Evolutionary conservation across 2,888 invertebrate species (phyloP), one percentile per base, ranked within the genome.

Genomic region (Troides helena): DNA sequence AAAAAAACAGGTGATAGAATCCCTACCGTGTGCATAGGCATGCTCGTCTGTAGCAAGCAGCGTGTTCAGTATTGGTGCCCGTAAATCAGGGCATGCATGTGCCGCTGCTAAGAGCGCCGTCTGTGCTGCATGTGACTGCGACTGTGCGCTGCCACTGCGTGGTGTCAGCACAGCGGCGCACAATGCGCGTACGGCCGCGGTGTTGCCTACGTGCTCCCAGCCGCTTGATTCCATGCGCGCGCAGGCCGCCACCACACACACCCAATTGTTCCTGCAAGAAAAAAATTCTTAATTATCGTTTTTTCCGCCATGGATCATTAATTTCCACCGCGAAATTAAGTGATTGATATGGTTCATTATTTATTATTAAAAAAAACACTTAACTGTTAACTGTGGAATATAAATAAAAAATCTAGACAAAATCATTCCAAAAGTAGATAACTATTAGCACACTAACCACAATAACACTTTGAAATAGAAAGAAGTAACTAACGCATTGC

Each of bases 161-260:
- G 46, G 62, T 12, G 39, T 80, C 84, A 78, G 70, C 75, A 80
- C 74, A 74, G 78, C 71, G 72, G 78, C 74, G 76, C 79, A 70
- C 74, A 73, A 78, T 80, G 78, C 2, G 85, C 86, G 76, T 83
- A 82, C 72, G 92, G 85, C 76, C 72, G 72, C 63, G 92, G 87
- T 39, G 90, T 82, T 73, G 82, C 80, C 77, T 82, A 84, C 71
- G 85, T 79, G 77, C 81, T 85, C 76, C 76, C 73, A 72, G 72
- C 77, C 73, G 74, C 75, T 79, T 69, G 88, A 81, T 73, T 85
- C 65, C 66, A 80, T 70, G 65, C 95, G 95, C 73, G 97, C 94
- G 80, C 97, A 97, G 79, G 96, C 96, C 75, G 97, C 95, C 60
- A 98, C 91, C 73, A 98, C 94, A 73, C 96, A 93, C 74, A 98